Base-by-base conservation (phyloP, 2,113 vertebrate species). In the Hippocampus comes region DNA sequence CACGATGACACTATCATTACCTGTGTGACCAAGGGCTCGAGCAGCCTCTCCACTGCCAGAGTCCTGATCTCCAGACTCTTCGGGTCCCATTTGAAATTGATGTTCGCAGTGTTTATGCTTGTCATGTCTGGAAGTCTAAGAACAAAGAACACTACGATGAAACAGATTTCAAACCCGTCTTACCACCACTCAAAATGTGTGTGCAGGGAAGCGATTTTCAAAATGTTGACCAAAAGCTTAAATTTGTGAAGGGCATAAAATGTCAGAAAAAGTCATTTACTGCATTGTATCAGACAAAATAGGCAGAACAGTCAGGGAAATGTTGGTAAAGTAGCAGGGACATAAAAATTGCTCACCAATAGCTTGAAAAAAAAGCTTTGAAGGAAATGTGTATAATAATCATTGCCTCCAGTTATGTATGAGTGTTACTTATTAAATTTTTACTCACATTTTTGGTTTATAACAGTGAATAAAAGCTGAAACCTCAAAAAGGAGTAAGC, bases 81-180 rank as follows among this genome's bases (percentile, higher is more conserved):
- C 68, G 97, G 97, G 83, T 99, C 97, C 97, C 97, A 99, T 93
- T 97, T 99, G 82, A 99, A 98, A 88, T 96, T 99, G 81, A 99
- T 96, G 84, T 95, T 99, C 64, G 94, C 92, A 78, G 96, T 91
- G 77, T 95, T 97, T 77, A 98, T 93, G 81, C 79, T 90, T 71
- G 95, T 96, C 97, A 98, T 84, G 81, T 83, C 80, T 71, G 51
- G 17, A 83, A 72, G 68, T 67, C 90, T 91, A 57, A 53, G 17
- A 55, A 67, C 63, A 43, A 70, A 23, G 48, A 34, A 61, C 38
- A 23, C n/a, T 70, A 65, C 0, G 8, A 71, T 74, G 1, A 75
- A 75, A 71, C 18, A 51, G 15, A 68, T 59, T 41, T 46, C 49
- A 34, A 1, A 69, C 30, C 15, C 6, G 11, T 51, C 48, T 5